Evolutionary conservation across 2,797 vertebrate genomes (phyloP).

Genomic region (Chlorospingus flavigularis): DNA sequence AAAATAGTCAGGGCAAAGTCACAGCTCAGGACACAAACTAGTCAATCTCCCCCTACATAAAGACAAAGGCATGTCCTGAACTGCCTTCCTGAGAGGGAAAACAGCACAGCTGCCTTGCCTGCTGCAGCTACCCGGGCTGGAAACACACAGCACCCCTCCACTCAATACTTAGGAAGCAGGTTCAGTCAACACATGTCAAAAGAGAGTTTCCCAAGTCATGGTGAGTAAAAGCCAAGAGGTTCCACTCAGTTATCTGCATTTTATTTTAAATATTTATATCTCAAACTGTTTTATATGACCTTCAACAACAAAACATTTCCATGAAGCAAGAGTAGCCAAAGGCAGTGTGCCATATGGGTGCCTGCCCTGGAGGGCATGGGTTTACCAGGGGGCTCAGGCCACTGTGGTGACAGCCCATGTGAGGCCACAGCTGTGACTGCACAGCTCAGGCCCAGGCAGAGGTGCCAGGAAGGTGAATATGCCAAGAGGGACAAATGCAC

Average conservation of each 20-base stretch:
- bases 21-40: not conserved
- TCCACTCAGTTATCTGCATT: not conserved
- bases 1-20: not conserved
- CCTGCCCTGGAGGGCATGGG: not conserved
- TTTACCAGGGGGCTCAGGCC: not conserved
- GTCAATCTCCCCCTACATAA: accelerated
- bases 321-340: not conserved
- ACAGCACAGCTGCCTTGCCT: accelerated
- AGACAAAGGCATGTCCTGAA: not conserved
- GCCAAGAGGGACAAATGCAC: not conserved
- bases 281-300: not conserved
- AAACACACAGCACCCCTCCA: not conserved
- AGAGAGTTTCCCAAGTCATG: not conserved
- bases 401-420: not conserved
- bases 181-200: not conserved
- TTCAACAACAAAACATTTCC: not conserved
- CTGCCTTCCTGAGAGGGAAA: not conserved
- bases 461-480: accelerated
- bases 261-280: not conserved
- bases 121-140: not conserved
- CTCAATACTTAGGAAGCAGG: not conserved
- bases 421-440: not conserved
- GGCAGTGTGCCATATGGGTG: not conserved
- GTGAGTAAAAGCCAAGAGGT: not conserved
- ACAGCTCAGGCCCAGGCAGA: not conserved